Base-by-base conservation (phyloP, 2,888 invertebrate genomes). In the Smittia sp. region DNA sequence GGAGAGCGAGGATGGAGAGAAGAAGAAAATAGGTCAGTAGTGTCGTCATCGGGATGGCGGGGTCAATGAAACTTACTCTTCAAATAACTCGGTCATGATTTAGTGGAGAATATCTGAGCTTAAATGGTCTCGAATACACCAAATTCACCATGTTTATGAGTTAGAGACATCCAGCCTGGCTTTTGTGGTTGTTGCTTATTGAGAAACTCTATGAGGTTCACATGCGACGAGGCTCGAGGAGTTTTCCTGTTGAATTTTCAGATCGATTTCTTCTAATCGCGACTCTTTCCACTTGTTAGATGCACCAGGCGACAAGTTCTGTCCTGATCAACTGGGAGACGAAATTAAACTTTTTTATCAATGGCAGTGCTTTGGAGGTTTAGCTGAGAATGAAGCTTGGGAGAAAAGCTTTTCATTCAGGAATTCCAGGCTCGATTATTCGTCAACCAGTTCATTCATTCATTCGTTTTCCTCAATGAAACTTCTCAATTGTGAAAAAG, bases 61-160 rank as follows among this genome's bases (percentile, higher is more conserved):
- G 58, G 6, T 32, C 27, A 67, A 7, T 79, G 79, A 76, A 82
- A 89, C 91, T 91, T 86, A 93, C 92, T 91, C 91, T 88, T 93
- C 92, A 90, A 89, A 90, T 89, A 89, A 88, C 88, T 92, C 92
- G 90, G 91, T 92, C 92, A 92, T 93, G 91, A 86, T 92, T 91
- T 72, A 27, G 58, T 24, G 62, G 39, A 72, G 32, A 54, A 38
- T 39, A 39, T 72, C 62, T 72, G 62, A 72, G 72, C 72, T 62
- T 72, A 72, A 72, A 54, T 58, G 54, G 58, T 25, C 32, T 72
- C 39, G 80, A 80, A 88, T 87, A 88, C 87, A 87, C 89, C 87
- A 87, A 88, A 87, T 89, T 88, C 89, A 89, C 88, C 90, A 91
- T 91, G 90, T 89, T 90, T 89, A 87, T 86, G 86, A 88, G 88